Percentiles rank a stretch among this genome's conserved stretches.
Conservation (phyloP, 2,113 vertebrate species). For the Noturus placidus region DNA sequence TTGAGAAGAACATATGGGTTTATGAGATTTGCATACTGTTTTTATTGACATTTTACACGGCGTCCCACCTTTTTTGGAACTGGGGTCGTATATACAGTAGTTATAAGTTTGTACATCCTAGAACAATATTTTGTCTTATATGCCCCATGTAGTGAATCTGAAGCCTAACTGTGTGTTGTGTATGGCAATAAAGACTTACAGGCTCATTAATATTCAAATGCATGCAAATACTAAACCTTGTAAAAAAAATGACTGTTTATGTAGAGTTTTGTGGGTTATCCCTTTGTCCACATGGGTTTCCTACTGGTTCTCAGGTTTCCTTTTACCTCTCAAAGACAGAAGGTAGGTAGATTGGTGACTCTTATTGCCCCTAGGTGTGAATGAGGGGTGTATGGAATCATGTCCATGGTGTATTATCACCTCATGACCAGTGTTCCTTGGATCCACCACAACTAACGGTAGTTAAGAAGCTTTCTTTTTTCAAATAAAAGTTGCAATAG, state of each 20-base stretch:
- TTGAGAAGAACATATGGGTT: no score
- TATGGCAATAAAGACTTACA: not conserved
- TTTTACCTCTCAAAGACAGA: not conserved
- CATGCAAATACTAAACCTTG: not conserved
- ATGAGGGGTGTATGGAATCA: not conserved
- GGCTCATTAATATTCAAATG: not conserved
- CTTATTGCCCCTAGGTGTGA: not conserved
- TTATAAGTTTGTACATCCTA: not conserved
- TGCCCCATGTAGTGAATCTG: not conserved
- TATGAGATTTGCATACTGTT: no score
- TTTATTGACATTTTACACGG: no score
- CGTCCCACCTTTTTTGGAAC: no score
- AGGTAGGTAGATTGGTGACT: not conserved
- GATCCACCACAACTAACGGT: not conserved
- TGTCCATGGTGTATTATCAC: not conserved
- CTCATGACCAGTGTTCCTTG: not conserved
- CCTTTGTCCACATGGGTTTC: not conserved
- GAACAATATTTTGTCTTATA: not conserved
- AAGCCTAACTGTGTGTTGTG: not conserved
- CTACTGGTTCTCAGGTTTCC: not conserved
- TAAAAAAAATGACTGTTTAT: not conserved
- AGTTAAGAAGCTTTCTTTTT: not conserved
- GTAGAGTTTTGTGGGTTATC: not conserved
- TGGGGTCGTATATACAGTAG: no score
- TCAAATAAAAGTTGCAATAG: not conserved